Base-by-base conservation (phyloP, 2,113 vertebrate genomes). In the Brachyhypopomus occidentalis region DNA sequence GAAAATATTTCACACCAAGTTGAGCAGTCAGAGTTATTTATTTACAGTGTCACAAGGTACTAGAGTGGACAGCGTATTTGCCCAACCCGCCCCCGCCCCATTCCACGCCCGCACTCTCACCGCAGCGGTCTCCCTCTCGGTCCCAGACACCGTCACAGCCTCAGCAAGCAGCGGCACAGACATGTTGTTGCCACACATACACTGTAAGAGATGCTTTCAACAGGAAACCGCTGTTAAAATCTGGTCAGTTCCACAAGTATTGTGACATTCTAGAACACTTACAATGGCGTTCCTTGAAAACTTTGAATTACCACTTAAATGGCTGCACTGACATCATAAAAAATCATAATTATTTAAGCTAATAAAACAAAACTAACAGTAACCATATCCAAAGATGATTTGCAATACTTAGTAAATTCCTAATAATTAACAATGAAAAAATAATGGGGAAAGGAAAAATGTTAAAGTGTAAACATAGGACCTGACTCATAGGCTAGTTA, bases 141-240 rank as follows among this genome's bases (percentile, higher is more conserved):
- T 91, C 93, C 95, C 98, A 75, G 96, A 96, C 91, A 99, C 92
- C 16, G 96, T 98, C 93, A 96, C 96, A 77, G 98, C 97, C 79
- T 99, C 96, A 27, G 96, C 92, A 86, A 99, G 98, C 94, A 99
- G 96, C 94, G 97, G 98, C 91, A 97, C 94, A 95, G 98, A 99
- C 98, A 99, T 99, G 95, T 96, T 98, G 95, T 99, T 99, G 94
- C 98, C 98, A 93, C 98, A 99, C 98, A 99, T 99, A 97, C 97
- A 99, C 96, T 87, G 94, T 88, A 94, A 84, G 88, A 91, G 92
- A 90, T 91, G 89, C 89, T 94, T 73, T 80, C 17, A 67, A 59
- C 9, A 73, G 41, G 77, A 69, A 22, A 22, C 25, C 59, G 16
- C 20, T 12, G n/a, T 79, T 71, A 27, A 63, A 59, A 72, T 22